Base-by-base conservation (phyloP, 2,888 invertebrate genomes). In the Campoplex capitator region DNA sequence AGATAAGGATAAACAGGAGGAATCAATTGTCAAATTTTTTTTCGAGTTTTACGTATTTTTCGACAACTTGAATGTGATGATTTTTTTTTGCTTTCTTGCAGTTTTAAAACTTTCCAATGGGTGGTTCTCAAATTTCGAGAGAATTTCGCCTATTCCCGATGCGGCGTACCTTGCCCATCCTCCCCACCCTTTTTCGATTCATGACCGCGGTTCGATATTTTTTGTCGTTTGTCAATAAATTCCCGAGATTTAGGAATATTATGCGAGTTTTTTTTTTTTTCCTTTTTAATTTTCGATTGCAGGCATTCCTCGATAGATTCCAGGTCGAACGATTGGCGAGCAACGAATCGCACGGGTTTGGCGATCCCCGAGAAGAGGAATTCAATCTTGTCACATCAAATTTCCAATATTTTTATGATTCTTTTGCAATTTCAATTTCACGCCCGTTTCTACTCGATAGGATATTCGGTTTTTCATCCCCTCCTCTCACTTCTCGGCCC, bases 141-240 rank as follows among this genome's bases (percentile, higher is more conserved):
- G 28, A 3, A 71, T 32, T 48, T 51, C 32, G 48, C 42, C 48
- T 48, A 28, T 18, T 48, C 8, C 28, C 48, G 28, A 48, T 32
- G 28, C 48, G 42, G 28, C 48, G 42, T 48, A 48, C 28, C 70
- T 51, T 28, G 70, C 70, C 48, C 45, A 48, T 48, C 70, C 70
- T 32, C 70, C 48, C 48, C 70, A 18, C 32, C 32, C 70, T 28
- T 48, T 18, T 71, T 71, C 48, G 70, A 71, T 71, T 71, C 70
- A 71, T 71, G 18, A 48, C 70, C 28, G 28, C 3, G 13, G 32
- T 32, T 71, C 70, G 70, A 32, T 62, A 8, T 62, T 13, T 32
- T 62, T 62, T 11, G 13, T 62, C n/a, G 32, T 32, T 62, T 32
- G 28, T 62, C 58, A 62, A 62, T 62, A 0, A 28, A 32, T 32